Evolutionary conservation across 2,888 invertebrate species (phyloP).

Genomic region (Caenorhabditis japonica): DNA sequence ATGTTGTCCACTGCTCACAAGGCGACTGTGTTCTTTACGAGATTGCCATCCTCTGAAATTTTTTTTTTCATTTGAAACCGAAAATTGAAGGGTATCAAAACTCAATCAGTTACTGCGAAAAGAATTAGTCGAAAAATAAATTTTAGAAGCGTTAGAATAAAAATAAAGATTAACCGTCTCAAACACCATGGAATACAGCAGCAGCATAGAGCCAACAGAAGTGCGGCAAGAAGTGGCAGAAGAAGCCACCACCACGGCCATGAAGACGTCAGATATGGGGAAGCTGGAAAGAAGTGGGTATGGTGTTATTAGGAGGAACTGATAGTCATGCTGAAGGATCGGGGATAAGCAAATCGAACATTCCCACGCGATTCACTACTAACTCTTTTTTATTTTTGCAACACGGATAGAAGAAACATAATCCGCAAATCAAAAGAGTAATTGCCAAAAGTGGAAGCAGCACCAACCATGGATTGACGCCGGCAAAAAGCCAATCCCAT

Average conservation of each 20-base stretch:
- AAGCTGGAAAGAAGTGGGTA: slow-evolving; percentile 63
- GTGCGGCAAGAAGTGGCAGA: slow-evolving; percentile 72
- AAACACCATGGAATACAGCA: slow-evolving; percentile 76
- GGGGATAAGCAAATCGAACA: neutral
- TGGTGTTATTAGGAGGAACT: neutral
- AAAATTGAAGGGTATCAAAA: too few relatives aligned
- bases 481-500: slow-evolving; percentile 53
- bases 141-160: too few relatives aligned
- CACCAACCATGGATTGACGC: slow-evolving; percentile 60
- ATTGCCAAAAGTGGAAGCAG: slow-evolving; percentile 54
- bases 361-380: slow-evolving; percentile 32
- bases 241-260: slow-evolving; percentile 78
- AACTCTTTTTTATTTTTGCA: slow-evolving; percentile 42
- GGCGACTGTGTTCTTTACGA: slow-evolving; percentile 56
- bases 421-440: slow-evolving; percentile 42
- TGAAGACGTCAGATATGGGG: slow-evolving; percentile 71
- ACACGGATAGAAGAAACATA: slow-evolving; percentile 54
- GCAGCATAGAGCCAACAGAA: slow-evolving; percentile 75
- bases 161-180: slow-evolving; percentile 65
- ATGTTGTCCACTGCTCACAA: slow-evolving; percentile 70
- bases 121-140: too few relatives aligned
- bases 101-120: too few relatives aligned
- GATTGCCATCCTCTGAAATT: slow-evolving; percentile 67
- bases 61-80: neutral
- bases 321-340: neutral